Percentiles rank a stretch among this genome's conserved stretches.
phyloP scores from a whole-genome alignment of 2,113 vertebrate genomes.

The Notarius lentiginosus region DNA sequence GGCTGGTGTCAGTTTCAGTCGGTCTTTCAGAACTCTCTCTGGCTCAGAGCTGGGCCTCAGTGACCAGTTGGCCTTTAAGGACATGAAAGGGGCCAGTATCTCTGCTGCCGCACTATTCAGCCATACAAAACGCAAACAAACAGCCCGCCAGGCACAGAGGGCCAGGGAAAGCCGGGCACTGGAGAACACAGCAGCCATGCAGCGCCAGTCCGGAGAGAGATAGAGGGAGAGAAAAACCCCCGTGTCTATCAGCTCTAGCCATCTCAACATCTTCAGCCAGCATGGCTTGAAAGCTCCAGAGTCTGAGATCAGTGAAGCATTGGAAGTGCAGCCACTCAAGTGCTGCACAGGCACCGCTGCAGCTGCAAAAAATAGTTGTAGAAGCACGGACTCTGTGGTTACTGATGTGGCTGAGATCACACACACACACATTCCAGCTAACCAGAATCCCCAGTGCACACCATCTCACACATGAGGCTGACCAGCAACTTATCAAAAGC shows the following conservation, averaged over 20 bases:
- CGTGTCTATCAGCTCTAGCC: constrained; percentile 30
- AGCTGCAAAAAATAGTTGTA: constrained; percentile 51
- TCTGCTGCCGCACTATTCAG: constrained; percentile 31
- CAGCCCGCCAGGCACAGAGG: constrained; percentile 29
- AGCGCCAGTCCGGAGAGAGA: constrained; percentile 27
- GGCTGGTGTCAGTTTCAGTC: constrained; percentile 47
- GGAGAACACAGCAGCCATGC: constrained; percentile 45
- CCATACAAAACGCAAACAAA: constrained; percentile 42
- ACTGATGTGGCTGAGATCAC: constrained; percentile 44
- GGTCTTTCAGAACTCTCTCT: constrained; percentile 28
- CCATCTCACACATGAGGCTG: constrained; percentile 43
- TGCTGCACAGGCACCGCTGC: constrained; percentile 26
- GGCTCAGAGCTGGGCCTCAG: constrained; percentile 33
- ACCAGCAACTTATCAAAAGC: constrained; percentile 54
- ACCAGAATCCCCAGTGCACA: constrained; percentile 27
- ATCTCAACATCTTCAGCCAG: constrained; percentile 28
- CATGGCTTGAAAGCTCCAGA: constrained; percentile 21
- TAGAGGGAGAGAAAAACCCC: constrained; percentile 13
- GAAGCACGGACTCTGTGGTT: constrained; percentile 42
- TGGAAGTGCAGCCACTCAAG: neutral
- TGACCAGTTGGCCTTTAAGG: constrained; percentile 43
- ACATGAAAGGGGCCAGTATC: constrained; percentile 44
- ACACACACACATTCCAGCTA: constrained; percentile 12
- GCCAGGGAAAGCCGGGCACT: constrained; percentile 19
- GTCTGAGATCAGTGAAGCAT: constrained; percentile 14